Percentiles rank a stretch among this genome's conserved stretches.
These are phyloP conservation scores for Cyprinella venusta DNA, from an alignment of 2,797 vertebrate species.

Conservation along the genomic window DNA sequence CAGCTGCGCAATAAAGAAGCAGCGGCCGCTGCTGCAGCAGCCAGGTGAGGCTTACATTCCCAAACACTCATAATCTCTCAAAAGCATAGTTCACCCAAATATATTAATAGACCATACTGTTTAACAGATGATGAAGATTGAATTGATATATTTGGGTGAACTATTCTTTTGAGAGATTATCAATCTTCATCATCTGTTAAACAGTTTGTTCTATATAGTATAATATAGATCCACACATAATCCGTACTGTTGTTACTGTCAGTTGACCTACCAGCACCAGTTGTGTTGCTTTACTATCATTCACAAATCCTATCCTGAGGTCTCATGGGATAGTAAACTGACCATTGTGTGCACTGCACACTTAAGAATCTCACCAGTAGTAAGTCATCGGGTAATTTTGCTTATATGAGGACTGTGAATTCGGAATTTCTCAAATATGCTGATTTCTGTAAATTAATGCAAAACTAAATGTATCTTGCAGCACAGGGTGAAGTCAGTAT, in stretches of 20 bases:
- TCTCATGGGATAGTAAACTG: background rate
- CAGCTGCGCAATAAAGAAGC: constrained; percentile 71
- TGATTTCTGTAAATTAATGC: too few species aligned
- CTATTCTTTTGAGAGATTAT: too few species aligned
- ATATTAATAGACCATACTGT: too few species aligned
- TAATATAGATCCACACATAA: background rate
- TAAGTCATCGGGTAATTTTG: background rate
- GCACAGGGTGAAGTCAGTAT: too few species aligned
- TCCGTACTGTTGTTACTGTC: background rate
- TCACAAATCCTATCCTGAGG: background rate
- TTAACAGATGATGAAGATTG: too few species aligned
- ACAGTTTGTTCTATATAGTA: background rate
- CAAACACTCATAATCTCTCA: background rate
- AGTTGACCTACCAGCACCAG: background rate
- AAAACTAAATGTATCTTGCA: too few species aligned
- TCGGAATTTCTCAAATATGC: background rate
- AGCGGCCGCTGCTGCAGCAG: constrained; percentile 53
- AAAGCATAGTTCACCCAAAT: background rate
- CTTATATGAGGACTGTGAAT: background rate
- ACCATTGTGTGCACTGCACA: background rate
- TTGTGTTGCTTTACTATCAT: background rate
- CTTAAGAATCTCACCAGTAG: background rate
- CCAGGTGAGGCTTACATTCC: constrained; percentile 59
- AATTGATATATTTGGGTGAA: too few species aligned
- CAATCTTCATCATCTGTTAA: too few species aligned